Base-by-base conservation (phyloP, 1,140 invertebrate species). In the Nephila pilipes region DNA sequence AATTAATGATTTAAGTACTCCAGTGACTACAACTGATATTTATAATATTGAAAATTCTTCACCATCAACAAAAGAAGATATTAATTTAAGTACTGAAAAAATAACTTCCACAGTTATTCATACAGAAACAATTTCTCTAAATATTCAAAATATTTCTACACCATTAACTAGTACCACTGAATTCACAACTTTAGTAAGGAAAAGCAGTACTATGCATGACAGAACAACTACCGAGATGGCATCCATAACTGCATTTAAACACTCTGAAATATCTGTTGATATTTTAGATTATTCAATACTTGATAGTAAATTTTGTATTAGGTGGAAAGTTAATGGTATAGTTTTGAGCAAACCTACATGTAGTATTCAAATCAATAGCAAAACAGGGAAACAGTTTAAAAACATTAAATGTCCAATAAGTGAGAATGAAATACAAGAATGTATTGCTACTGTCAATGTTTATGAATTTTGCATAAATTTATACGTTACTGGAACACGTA, bases 381-480 rank as follows among this genome's bases (percentile, higher is more conserved):
- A 6, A 14, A 25, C 29, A 79, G 54, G 85, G 69, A 75, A 90
- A 57, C 18, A 90, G 6, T 14, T 29, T 14, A 32, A 29, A 57
- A 20, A 32, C 22, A 20, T 79, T 80, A 80, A 79, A 57, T 90
- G 87, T 32, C 69, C 87, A 58, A 55, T 2, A 80, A 32, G 18
- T 79, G 87, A n/a, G 1, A 32, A 57, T 32, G 65, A 57, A 29
- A 79, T 29, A 29, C 69, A 36, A 16, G 25, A 90, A 25, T 90
- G 87, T 58, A 55, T 55, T 29, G 0, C 2, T 90, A 12, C 36
- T 36, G 54, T 55, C 18, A 65, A 38, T 65, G 32, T 90, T n/a
- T 75, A 90, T 32, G 36, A 55, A 80, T 90, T 90, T 8, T 90
- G 87, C 54, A 18, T 90, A 57, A 79, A 55, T 69, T 16, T 90